Base-by-base conservation (phyloP, 2,113 vertebrate species). In the Podiceps cristatus region DNA sequence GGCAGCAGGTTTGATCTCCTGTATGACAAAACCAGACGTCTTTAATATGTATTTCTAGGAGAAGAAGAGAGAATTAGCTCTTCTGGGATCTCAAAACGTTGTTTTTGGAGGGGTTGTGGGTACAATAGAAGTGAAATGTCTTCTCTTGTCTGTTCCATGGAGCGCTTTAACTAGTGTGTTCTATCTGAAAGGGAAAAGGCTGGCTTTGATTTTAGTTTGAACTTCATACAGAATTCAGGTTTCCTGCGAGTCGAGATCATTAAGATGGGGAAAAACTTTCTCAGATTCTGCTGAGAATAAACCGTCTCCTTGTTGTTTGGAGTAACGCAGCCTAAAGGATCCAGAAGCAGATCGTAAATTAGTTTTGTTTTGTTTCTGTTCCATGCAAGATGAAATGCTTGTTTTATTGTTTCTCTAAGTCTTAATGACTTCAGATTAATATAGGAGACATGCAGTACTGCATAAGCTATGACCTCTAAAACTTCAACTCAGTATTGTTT, bases 401-500 rank as follows among this genome's bases (percentile, higher is more conserved):
- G 31, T 40, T 86, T 71, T 53, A 44, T 81, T 3, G 0, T 71
- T 93, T 93, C 64, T 85, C 12, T 68, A 27, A 47, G 52, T 83
- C 44, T 83, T 91, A 79, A 44, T 92, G 79, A 49, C 37, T 94
- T 90, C 53, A 37, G 60, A n/a, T 90, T 83, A 88, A 85, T 64
- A 14, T 16, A 53, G 50, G 28, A 92, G 69, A 31, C 19, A 7
- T 18, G 37, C 28, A 33, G 25, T 59, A n/a, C 37, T 88, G 17
- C 49, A n/a, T 63, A 47, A 67, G 19, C 44, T 75, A 18, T 29
- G n/a, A 37, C 44, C 25, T 90, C 73, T 86, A 63, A 75, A 88
- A 69, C 52, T 66, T 92, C 42, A 82, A 0, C 16, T 44, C 9
- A 18, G 10, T 68, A 7, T 49, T 63, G 53, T 56, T 75, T 73